Evolutionary conservation across 2,113 vertebrate genomes (phyloP), one percentile per base, ranked within the genome.

Genomic region (Gambusia holbrooki): DNA sequence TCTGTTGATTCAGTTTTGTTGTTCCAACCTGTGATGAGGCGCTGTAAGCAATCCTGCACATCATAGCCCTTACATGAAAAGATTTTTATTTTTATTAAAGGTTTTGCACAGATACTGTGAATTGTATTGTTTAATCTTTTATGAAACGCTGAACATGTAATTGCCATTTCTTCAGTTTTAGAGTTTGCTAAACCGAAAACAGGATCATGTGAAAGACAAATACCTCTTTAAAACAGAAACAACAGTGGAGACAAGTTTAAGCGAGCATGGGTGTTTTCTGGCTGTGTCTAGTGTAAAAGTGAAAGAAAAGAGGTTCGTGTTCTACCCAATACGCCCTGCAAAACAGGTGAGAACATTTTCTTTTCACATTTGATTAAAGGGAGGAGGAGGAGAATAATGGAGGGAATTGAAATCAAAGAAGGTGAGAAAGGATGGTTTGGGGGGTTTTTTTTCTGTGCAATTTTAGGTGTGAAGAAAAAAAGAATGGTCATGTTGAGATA

Each of bases 261-360:
- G 73, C 60, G 81, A 70, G 73, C n/a, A 66, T 19, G 29, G 2
- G 51, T 76, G 79, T 65, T 63, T 29, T 1, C 42, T 37, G 51
- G 62, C 68, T 79, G 71, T 28, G 42, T 62, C n/a, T 73, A 32
- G 37, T 73, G 28, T 70, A 29, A 70, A 82, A 76, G 76, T 90
- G 84, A 30, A 32, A 62, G 61, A 13, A 22, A 37, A 48, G 40
- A 68, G 66, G 28, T 51, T 45, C 7, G 65, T 28, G 1, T 27
- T 25, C 14, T 14, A 11, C 64, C 27, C 12, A 19, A 48, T 11
- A 68, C 27, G 8, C 17, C 30, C 29, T 28, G n/a, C 7, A 3
- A n/a, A 68, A 19, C 17, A 8, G 42, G 66, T 51, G 66, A 68
- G 42, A 68, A 48, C 5, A 45, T 30, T 48, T 68, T n/a, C 17